These are phyloP conservation scores for Malurus splendens DNA, from an alignment of 2,797 vertebrate genomes.

Conservation along the genomic window DNA sequence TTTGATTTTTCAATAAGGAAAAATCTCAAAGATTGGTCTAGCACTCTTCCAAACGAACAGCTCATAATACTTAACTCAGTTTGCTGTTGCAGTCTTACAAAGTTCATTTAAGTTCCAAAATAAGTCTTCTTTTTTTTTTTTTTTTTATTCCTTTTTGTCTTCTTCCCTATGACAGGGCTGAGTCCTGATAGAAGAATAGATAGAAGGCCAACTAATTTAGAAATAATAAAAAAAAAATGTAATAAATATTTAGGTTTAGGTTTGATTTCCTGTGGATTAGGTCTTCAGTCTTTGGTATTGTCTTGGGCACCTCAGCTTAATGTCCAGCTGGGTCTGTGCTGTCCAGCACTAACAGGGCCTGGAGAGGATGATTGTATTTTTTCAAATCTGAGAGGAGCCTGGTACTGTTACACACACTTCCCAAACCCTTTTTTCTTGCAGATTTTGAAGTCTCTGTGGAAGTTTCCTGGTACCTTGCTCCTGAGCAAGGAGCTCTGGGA, in stretches of 20 bases:
- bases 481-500: neutral
- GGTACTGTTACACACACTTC: neutral
- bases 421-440: neutral
- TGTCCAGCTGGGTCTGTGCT: neutral
- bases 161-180: neutral
- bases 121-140: neutral
- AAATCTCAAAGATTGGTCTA: neutral
- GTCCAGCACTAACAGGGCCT: neutral
- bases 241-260: neutral
- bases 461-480: neutral
- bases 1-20: neutral
- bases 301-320: neutral
- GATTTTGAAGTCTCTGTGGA: neutral
- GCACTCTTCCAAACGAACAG: neutral
- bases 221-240: neutral
- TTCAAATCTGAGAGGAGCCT: neutral
- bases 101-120: neutral
- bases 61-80: neutral
- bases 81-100: neutral
- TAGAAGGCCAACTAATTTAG: neutral
- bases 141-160: neutral
- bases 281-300: neutral
- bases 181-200: neutral
- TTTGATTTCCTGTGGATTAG: neutral
- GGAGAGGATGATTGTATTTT: neutral